Percentiles rank a stretch among this genome's conserved stretches.
Evolutionary conservation across 2,797 vertebrate genomes (phyloP).

Genomic region (Ceryle rudis): DNA sequence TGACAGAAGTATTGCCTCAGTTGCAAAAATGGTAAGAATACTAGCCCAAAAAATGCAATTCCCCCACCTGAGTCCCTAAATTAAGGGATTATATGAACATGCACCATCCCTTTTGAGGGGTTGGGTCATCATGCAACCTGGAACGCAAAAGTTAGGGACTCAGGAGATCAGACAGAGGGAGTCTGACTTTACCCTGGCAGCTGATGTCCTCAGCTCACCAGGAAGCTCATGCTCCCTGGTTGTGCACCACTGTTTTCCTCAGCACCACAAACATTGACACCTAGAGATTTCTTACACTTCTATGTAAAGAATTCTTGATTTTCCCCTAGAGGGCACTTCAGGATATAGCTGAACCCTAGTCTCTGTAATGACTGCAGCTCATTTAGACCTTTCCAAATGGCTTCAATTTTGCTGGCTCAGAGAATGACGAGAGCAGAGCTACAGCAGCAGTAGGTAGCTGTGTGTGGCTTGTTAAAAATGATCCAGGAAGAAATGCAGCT

Average conservation of each 20-base stretch:
- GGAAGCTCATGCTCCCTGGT: neutral
- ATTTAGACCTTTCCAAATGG: neutral
- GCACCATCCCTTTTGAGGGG: neutral
- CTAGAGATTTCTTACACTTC: neutral
- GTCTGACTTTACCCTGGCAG: neutral
- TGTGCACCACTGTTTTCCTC: neutral
- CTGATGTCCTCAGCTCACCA: neutral
- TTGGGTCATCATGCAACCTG: neutral
- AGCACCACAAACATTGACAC: neutral
- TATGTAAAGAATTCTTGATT: neutral
- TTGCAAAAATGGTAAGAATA: neutral
- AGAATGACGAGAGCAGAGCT: neutral
- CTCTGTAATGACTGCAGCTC: neutral
- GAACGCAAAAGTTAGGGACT: neutral
- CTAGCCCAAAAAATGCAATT: neutral
- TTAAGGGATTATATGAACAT: neutral
- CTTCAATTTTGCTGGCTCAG: neutral
- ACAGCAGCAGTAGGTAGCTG: neutral
- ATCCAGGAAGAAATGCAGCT: neutral
- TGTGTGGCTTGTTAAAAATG: neutral
- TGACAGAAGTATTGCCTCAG: neutral
- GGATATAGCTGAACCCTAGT: neutral
- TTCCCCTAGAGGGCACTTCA: neutral
- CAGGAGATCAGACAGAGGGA: neutral
- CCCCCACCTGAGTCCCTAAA: fast-evolving